Base-by-base conservation (phyloP, 2,113 vertebrate species). In the Circaetus cinerascens region DNA sequence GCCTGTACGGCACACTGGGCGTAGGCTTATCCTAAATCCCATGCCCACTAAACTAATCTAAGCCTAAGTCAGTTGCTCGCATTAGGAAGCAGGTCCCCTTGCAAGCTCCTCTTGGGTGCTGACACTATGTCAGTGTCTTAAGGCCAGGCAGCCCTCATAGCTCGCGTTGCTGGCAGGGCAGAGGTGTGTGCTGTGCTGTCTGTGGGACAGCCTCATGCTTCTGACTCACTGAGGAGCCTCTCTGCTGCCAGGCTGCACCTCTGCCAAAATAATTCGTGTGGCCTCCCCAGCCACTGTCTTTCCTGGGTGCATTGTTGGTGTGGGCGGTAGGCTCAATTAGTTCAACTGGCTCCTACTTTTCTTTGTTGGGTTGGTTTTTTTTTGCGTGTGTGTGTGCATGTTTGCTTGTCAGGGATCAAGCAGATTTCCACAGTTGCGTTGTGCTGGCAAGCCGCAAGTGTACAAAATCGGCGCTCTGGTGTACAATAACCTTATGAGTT, bases 41-140 rank as follows among this genome's bases (percentile, higher is more conserved):
- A 1, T 53, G 40, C 12, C 30, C 21, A 3, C 30, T 51, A 5
- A 40, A 12, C 53, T 46, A 13, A 32, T 15, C 43, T 38, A 13
- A 80, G 63, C 16, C n/a, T 1, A 9, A 32, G 19, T 12, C 14
- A 13, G 25, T 40, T 25, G 46, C 46, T 72, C 1, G 0, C 4
- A 1, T 11, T 1, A 4, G 53, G 51, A 34, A 41, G 59, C 71
- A 18, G 38, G 68, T 74, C 9, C 38, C 19, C 15, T 45, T 0
- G 1, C 29, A 9, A 23, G 50, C 38, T 68, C 34, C 8, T 1
- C 11, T 10, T 0, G 8, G 63, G 21, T 9, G 27, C 50, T 76
- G 86, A 40, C 36, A 1, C 50, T 3, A 2, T 4, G 9, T 40
- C 7, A 22, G 43, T 0, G 1, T 27, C 32, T 15, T 15, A 6